Conservation (phyloP, 2,888 invertebrate species). For the Stratiomys singularior region DNA sequence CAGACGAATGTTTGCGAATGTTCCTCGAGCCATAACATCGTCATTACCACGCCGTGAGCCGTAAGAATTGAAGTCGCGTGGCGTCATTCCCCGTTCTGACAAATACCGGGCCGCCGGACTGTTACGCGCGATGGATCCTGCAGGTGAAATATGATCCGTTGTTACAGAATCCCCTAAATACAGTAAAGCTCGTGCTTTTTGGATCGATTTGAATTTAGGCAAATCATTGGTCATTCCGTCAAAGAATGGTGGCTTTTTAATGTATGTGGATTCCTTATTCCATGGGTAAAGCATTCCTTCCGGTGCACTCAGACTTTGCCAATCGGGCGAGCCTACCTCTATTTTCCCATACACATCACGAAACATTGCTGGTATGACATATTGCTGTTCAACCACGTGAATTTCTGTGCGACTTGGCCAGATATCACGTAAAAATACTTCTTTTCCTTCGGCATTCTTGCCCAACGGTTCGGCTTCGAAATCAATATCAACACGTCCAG, state of each 20-base stretch:
- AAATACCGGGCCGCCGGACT: constrained; percentile 78
- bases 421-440: constrained; percentile 89
- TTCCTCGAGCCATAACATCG: constrained; percentile 96
- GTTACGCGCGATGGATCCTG: constrained; percentile 95
- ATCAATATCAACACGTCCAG: constrained; percentile 94
- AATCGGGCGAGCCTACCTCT: constrained; percentile 83
- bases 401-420: constrained; percentile 95
- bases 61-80: constrained; percentile 97
- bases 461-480: constrained; percentile 88
- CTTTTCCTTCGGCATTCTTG: constrained; percentile 73
- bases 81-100: constrained; percentile 71
- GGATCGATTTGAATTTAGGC: constrained; percentile 71
- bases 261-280: constrained; percentile 91
- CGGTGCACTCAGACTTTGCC: constrained; percentile 86
- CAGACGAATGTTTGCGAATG: constrained; percentile 97
- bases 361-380: constrained; percentile 97
- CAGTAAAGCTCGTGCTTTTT: constrained; percentile 82
- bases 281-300: constrained; percentile 89
- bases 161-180: constrained; percentile 96
- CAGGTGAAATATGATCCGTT: constrained; percentile 98
- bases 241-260: constrained; percentile 96
- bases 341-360: constrained; percentile 83
- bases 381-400: constrained; percentile 84
- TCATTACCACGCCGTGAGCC: constrained; percentile 97
- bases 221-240: constrained; percentile 76